Percentiles rank a stretch among this genome's conserved stretches.
Conservation (phyloP, 2,888 invertebrate genomes). For the Ophion slaviceki region DNA sequence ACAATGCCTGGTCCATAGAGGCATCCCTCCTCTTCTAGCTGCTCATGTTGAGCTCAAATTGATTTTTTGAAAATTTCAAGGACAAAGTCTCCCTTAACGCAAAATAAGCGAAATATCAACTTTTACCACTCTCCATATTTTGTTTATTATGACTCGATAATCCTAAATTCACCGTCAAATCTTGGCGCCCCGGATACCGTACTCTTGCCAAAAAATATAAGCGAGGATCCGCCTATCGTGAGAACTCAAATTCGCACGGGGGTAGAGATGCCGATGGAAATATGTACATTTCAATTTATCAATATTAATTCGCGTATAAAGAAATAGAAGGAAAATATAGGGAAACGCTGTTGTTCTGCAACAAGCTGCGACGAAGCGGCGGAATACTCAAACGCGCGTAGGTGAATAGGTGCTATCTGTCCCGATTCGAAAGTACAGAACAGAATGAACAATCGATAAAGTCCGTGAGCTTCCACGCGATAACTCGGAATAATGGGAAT, state of each 20-base stretch:
- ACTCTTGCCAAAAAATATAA: no score
- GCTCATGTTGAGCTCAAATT: no score
- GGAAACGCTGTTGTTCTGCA: not conserved
- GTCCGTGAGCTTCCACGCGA: constrained; percentile 29
- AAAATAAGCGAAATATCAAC: no score
- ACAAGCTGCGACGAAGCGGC: not conserved
- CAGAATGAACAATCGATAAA: constrained; percentile 48
- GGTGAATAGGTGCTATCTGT: constrained; percentile 16
- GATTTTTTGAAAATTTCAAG: no score
- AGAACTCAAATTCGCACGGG: not conserved
- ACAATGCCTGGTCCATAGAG: no score
- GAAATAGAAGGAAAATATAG: not conserved
- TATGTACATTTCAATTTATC: not conserved
- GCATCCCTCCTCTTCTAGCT: no score
- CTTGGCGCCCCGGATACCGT: no score
- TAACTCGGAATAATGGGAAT: constrained; percentile 55
- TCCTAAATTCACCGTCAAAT: no score
- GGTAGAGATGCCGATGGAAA: not conserved
- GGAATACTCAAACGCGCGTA: not conserved
- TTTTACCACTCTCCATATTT: no score
- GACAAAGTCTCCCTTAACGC: no score
- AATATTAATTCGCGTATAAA: not conserved
- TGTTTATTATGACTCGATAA: no score
- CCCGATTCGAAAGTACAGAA: constrained; percentile 24
- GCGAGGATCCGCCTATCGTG: no score